phyloP scores from a whole-genome alignment of 2,797 vertebrate species.

The Sebastes taczanowskii region DNA sequence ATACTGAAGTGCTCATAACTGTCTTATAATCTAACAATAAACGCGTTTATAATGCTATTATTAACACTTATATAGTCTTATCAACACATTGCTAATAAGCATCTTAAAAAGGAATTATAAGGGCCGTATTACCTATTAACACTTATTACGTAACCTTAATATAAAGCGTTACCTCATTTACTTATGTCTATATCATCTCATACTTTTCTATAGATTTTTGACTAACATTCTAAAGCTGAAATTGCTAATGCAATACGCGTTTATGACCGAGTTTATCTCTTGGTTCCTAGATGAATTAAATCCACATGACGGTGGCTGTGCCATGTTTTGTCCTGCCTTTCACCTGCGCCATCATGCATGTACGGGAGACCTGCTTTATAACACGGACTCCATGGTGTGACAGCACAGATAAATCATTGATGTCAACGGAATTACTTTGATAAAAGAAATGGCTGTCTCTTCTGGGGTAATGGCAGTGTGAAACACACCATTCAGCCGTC shows the following conservation, averaged over 20 bases:
- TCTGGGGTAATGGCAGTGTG: slow-evolving; percentile 29
- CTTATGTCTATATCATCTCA: neutral
- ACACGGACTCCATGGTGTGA: slow-evolving; percentile 24
- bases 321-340: slow-evolving; percentile 8
- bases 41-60: too few relatives aligned
- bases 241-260: neutral
- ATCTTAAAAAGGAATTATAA: too few relatives aligned
- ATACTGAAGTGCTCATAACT: too few relatives aligned
- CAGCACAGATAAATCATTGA: slow-evolving; percentile 65
- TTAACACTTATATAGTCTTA: too few relatives aligned
- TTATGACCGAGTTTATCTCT: neutral
- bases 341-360: slow-evolving; percentile 7
- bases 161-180: too few relatives aligned
- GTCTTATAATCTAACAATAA: too few relatives aligned
- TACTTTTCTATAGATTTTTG: neutral
- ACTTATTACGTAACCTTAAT: too few relatives aligned
- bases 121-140: too few relatives aligned
- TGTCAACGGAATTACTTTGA: slow-evolving; percentile 47
- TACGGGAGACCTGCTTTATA: slow-evolving; percentile 5
- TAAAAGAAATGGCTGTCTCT: slow-evolving; percentile 52
- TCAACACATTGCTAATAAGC: too few relatives aligned
- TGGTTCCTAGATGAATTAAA: neutral
- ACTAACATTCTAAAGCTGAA: neutral
- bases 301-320: neutral
- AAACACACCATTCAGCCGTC: slow-evolving; percentile 13